A percentile compares a stretch with the other conserved stretches of the same genome.
Evolutionary conservation across 2,797 vertebrate genomes (phyloP).

Genomic region (Chromobotia macracanthus): DNA sequence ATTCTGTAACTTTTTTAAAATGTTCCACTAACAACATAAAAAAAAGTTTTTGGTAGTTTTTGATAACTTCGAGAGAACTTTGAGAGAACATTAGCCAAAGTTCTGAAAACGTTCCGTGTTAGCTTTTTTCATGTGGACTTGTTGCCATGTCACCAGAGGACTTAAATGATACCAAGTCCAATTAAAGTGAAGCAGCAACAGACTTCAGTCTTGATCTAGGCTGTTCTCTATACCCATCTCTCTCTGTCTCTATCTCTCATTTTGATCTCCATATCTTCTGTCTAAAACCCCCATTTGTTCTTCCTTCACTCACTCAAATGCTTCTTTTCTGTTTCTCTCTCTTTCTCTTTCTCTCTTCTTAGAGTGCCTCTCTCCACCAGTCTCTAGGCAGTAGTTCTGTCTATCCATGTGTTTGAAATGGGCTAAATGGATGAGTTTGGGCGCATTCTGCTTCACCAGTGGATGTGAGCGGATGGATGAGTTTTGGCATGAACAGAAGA

Average conservation of each 20-base stretch:
- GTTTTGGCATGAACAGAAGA: slow-evolving; percentile 31
- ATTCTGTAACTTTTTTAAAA: too few species aligned
- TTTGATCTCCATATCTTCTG: slow-evolving; percentile 32
- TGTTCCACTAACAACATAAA: too few species aligned
- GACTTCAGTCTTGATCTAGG: background rate
- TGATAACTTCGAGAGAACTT: too few species aligned
- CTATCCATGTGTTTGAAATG: slow-evolving; percentile 75
- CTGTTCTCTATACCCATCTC: background rate
- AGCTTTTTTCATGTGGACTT: slow-evolving; percentile 8
- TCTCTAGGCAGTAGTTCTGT: slow-evolving; percentile 64
- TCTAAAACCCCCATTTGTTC: slow-evolving; percentile 48
- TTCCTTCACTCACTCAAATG: slow-evolving; percentile 7
- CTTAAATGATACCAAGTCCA: slow-evolving; percentile 24
- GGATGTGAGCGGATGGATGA: slow-evolving; percentile 43
- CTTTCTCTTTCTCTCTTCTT: background rate
- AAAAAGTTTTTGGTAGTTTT: too few species aligned
- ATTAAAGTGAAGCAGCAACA: slow-evolving; percentile 25
- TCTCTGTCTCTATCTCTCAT: background rate
- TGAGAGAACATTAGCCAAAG: too few species aligned
- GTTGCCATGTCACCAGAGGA: slow-evolving; percentile 21
- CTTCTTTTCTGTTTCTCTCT: background rate
- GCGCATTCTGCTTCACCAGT: slow-evolving; percentile 60
- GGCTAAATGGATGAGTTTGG: slow-evolving; percentile 72
- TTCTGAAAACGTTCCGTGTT: slow-evolving; percentile 2
- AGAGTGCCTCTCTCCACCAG: slow-evolving; percentile 52